Base-by-base conservation (phyloP, 2,797 vertebrate genomes). In the Rhodeus uyekii region DNA sequence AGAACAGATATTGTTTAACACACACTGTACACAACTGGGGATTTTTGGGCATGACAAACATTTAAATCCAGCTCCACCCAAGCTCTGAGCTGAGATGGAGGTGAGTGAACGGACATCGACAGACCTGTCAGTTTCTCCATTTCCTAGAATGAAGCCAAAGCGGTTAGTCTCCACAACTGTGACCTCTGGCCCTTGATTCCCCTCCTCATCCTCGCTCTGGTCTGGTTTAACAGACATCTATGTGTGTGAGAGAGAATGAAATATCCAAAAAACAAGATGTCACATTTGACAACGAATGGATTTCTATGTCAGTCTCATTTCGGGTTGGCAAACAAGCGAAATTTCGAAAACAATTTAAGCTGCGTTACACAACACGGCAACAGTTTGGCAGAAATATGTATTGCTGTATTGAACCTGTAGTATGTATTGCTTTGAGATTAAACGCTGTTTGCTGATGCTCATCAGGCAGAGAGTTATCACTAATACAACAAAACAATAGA, bases 131-230 rank as follows among this genome's bases (percentile, higher is more conserved):
- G 91, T 88, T 67, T 91, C 91, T 83, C 93, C 93, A 80, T 93
- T 93, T 27, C 91, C 90, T 84, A 95, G 76, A 42, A 95, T 91
- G 86, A 95, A 95, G 68, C 95, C 95, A 87, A 94, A 95, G 8
- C 94, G 93, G 83, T 95, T 94, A 2, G 94, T 95, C 91, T 95
- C 92, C 44, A 85, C 38, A 8, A 84, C 81, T 27, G 60, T 42
- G 14, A 88, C 89, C 76, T 93, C 92, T 27, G 90, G 92, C 73
- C 85, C 92, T 71, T 90, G 92, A 80, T 85, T 89, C 76, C 91
- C 90, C 83, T 92, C 92, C 22, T 90, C 89, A 81, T 87, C 88
- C 69, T 84, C 81, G 69, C 67, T 85, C 80, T 80, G 65, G 72
- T 65, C 87, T 65, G 81, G 81, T 83, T 85, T 16, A 84, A 86